A percentile compares a stretch with the other conserved stretches of the same genome.
Conservation (phyloP, 2,113 vertebrate species). For the Corythornis madagascariensis region DNA sequence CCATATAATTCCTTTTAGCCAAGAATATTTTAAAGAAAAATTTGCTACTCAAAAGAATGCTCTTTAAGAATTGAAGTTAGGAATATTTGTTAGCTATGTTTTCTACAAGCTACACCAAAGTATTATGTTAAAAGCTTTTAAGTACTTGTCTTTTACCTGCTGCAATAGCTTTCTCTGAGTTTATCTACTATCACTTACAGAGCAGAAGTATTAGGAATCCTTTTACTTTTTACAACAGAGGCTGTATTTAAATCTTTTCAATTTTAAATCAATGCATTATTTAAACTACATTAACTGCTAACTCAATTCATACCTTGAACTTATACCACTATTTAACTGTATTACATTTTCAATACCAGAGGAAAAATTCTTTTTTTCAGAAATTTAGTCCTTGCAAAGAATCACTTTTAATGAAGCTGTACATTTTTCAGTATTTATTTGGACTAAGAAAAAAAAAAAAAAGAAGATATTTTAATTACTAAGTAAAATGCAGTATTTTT, state of each 20-base stretch:
- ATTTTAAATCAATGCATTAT: constrained; percentile 27
- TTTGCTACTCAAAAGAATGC: background rate
- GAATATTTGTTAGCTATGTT: background rate
- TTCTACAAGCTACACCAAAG: background rate
- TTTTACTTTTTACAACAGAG: background rate
- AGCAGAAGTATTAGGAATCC: background rate
- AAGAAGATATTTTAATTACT: background rate
- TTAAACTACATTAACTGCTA: constrained; percentile 41
- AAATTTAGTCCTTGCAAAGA: background rate
- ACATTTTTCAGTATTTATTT: constrained; percentile 24
- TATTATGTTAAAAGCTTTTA: background rate
- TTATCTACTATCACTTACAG: background rate
- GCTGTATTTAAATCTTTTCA: constrained; percentile 11
- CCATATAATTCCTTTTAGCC: background rate
- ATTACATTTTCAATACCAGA: background rate
- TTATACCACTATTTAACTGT: background rate
- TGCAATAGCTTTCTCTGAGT: background rate
- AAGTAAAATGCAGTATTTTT: background rate
- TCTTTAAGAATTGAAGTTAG: background rate
- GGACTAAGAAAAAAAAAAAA: background rate
- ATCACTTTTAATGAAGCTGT: background rate
- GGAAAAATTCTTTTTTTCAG: background rate
- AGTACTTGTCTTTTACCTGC: background rate
- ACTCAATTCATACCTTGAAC: constrained; percentile 38
- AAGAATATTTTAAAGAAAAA: background rate